phyloP scores from a whole-genome alignment of 2,113 vertebrate genomes.

The Caracal caracal region DNA sequence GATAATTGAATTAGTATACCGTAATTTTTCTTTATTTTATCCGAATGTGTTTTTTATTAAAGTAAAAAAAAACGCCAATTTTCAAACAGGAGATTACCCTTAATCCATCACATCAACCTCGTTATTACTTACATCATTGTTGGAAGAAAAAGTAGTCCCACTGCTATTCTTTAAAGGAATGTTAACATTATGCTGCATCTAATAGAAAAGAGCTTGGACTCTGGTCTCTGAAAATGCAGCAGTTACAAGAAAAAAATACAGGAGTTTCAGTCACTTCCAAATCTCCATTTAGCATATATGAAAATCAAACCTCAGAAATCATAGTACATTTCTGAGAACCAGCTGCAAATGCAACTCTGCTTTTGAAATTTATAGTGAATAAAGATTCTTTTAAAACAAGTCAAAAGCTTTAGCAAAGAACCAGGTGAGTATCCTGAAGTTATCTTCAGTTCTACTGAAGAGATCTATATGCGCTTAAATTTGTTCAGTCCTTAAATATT shows the following conservation, averaged over 20 bases:
- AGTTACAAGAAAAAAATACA: background rate
- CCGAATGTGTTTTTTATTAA: conserved; percentile 53
- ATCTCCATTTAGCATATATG: no score
- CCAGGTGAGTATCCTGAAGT: background rate
- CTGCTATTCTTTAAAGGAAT: background rate
- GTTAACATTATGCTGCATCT: background rate
- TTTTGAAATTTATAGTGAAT: background rate
- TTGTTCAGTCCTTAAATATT: background rate
- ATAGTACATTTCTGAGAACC: background rate
- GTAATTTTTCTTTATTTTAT: conserved; percentile 56
- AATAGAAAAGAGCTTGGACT: background rate
- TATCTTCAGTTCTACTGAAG: background rate
- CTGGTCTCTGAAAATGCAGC: background rate
- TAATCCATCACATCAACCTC: background rate
- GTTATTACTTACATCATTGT: conserved; percentile 9
- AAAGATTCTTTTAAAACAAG: background rate
- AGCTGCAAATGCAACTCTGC: background rate
- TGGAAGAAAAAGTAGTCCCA: background rate
- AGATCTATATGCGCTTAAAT: background rate
- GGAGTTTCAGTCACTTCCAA: background rate
- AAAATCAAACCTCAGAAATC: background rate
- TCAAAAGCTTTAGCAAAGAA: background rate
- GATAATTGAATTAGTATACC: conserved; percentile 25
- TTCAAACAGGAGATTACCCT: background rate
- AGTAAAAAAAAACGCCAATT: background rate